Conservation (phyloP, 2,797 vertebrate genomes). For the Paratrypauchen microcephalus region DNA sequence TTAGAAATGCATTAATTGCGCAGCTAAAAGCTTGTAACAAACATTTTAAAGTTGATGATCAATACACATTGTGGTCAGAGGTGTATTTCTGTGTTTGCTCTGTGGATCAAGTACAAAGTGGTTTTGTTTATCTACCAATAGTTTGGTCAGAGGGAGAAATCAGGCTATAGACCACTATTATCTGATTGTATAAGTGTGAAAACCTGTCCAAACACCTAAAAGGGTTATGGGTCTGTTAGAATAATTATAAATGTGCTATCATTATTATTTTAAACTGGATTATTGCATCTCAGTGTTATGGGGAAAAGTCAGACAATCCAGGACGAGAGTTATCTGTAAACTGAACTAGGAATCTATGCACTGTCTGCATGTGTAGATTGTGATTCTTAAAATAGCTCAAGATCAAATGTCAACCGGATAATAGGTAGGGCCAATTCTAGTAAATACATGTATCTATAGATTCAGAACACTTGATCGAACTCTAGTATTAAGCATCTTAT, state of each 20-base stretch:
- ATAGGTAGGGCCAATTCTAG: too few species aligned
- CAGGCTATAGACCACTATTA: neutral
- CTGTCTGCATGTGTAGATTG: neutral
- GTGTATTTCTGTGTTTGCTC: neutral
- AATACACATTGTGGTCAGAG: neutral
- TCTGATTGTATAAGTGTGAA: neutral
- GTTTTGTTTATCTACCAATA: neutral
- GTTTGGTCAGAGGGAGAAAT: neutral
- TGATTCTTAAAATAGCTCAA: too few species aligned
- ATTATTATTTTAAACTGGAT: too few species aligned
- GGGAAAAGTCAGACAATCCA: too few species aligned
- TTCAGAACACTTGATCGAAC: too few species aligned
- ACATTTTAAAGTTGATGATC: neutral
- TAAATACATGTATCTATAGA: too few species aligned
- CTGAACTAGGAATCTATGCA: neutral
- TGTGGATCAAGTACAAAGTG: slow-evolving; percentile 1
- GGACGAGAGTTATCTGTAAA: too few species aligned
- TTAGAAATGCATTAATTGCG: too few species aligned
- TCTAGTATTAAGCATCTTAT: too few species aligned
- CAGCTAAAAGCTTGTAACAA: neutral
- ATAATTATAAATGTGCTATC: too few species aligned
- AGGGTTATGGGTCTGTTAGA: neutral
- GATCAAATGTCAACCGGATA: too few species aligned
- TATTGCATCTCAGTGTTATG: too few species aligned
- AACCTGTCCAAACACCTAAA: neutral